Conservation (phyloP, 2,797 vertebrate genomes). For the Aldrovandia affinis region DNA sequence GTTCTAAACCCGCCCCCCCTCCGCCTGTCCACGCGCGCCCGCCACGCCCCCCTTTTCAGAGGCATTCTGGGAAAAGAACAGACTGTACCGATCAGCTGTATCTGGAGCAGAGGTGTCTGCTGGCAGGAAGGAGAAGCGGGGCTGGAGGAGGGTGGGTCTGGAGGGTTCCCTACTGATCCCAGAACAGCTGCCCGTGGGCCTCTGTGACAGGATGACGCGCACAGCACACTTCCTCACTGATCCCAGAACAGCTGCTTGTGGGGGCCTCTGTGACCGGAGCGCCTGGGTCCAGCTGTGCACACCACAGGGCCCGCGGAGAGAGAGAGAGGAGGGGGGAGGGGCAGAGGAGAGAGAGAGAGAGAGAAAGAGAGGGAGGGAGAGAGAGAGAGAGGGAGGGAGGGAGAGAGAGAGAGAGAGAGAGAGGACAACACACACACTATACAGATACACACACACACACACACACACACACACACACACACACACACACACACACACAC, state of each 20-base stretch:
- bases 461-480: too few relatives aligned
- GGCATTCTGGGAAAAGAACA: neutral
- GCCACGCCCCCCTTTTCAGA: neutral
- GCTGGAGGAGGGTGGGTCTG: slow-evolving; percentile 20
- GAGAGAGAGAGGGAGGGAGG: too few relatives aligned
- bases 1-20: neutral
- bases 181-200: slow-evolving; percentile 37
- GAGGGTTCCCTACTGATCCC: slow-evolving; percentile 25
- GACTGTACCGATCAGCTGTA: neutral
- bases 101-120: slow-evolving; percentile 25
- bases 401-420: too few relatives aligned
- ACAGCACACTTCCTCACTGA: slow-evolving; percentile 25
- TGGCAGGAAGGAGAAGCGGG: slow-evolving; percentile 21
- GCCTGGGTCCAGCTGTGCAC: slow-evolving; percentile 39
- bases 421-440: too few relatives aligned
- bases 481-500: too few relatives aligned
- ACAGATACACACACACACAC: too few relatives aligned
- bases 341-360: neutral
- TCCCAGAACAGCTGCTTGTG: slow-evolving; percentile 41
- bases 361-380: neutral
- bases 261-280: slow-evolving; percentile 31
- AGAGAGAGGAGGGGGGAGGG: neutral
- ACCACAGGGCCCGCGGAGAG: neutral
- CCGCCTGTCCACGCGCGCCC: neutral
- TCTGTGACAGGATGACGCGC: slow-evolving; percentile 29